Percentiles rank a stretch among this genome's conserved stretches.
Conservation (phyloP, 2,888 invertebrate species). For the Acleris holmiana region DNA sequence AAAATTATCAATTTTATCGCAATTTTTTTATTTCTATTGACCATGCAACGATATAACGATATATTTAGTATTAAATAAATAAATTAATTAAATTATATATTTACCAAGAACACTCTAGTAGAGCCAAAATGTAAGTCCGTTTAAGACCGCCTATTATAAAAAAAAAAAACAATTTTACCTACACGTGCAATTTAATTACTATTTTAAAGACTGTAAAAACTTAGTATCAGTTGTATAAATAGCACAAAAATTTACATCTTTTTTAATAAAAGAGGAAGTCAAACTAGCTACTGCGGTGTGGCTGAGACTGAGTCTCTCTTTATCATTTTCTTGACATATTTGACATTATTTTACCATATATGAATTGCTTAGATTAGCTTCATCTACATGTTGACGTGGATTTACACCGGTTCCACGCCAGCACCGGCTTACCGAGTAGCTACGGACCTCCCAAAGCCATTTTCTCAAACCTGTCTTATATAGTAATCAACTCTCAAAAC, state of each 20-base stretch:
- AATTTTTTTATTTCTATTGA: too few species aligned
- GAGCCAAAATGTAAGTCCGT: too few species aligned
- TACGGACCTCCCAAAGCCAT: slow-evolving; percentile 68
- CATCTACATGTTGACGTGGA: slow-evolving; percentile 75
- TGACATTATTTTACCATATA: slow-evolving; percentile 73
- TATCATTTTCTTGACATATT: slow-evolving; percentile 78
- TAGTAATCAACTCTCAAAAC: slow-evolving; percentile 50
- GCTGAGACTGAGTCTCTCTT: slow-evolving; percentile 78
- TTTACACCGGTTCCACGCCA: slow-evolving; percentile 76
- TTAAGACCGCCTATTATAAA: too few species aligned
- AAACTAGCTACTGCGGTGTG: slow-evolving; percentile 78
- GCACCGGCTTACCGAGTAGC: slow-evolving; percentile 77
- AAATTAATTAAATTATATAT: too few species aligned
- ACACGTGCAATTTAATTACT: too few species aligned
- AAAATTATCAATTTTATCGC: too few species aligned
- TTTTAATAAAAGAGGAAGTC: slow-evolving; percentile 68
- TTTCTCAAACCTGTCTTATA: slow-evolving; percentile 29
- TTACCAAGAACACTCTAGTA: too few species aligned
- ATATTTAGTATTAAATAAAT: too few species aligned
- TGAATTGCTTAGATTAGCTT: slow-evolving; percentile 70
- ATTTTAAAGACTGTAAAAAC: too few species aligned
- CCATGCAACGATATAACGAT: too few species aligned
- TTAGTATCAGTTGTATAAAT: neutral
- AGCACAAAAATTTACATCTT: neutral
- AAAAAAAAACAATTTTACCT: too few species aligned